Evolutionary conservation across 2,888 invertebrate species (phyloP).

Genomic region (Diarsia rubi): DNA sequence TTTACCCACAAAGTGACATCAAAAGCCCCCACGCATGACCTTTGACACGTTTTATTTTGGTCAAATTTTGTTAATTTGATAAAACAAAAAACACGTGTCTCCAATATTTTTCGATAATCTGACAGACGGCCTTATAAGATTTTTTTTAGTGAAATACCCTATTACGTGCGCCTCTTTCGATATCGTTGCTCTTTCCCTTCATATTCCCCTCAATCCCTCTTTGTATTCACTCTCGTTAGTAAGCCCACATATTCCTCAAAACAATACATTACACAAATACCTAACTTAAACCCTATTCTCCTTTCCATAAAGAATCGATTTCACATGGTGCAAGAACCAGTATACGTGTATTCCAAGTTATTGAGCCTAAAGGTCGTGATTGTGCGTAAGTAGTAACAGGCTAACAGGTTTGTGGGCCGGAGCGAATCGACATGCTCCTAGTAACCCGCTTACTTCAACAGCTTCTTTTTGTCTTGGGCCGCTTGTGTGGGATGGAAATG

Average conservation of each 20-base stretch:
- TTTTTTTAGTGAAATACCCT: too few relatives aligned
- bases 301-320: constrained; percentile 25
- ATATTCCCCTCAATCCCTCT: not conserved
- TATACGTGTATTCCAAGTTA: constrained; percentile 36
- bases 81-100: too few relatives aligned
- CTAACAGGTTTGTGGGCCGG: constrained; percentile 53
- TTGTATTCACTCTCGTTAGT: not conserved
- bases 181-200: not conserved
- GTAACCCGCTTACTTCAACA: constrained; percentile 46
- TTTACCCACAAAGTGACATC: too few relatives aligned
- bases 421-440: constrained; percentile 40
- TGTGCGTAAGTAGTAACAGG: constrained; percentile 41
- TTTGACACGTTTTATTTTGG: too few relatives aligned
- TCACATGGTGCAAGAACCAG: constrained; percentile 31
- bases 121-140: too few relatives aligned
- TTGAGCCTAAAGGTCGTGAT: constrained; percentile 54
- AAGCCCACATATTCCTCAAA: not conserved
- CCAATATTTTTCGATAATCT: too few relatives aligned
- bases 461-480: constrained; percentile 27
- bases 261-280: not conserved
- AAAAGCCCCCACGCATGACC: too few relatives aligned
- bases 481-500: not conserved
- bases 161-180: too few relatives aligned
- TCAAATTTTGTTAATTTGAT: too few relatives aligned
- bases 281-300: not conserved